phyloP scores from a whole-genome alignment of 2,888 invertebrate species.

The Neria commutata region DNA sequence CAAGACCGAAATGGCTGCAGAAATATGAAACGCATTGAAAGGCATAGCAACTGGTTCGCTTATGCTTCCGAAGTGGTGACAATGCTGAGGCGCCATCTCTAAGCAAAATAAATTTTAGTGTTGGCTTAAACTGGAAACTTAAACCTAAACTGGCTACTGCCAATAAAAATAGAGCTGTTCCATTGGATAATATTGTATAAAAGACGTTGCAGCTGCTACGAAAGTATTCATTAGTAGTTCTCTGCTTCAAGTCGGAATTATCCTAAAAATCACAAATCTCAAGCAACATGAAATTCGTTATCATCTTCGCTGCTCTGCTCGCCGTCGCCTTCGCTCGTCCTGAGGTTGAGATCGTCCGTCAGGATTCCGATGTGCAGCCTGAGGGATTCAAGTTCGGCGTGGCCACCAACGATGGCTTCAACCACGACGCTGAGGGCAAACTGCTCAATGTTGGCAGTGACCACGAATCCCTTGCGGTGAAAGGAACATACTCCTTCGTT shows the following conservation, averaged over 20 bases:
- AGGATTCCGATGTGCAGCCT: conserved; percentile 63
- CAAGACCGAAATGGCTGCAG: too few relatives aligned
- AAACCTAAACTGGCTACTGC: too few relatives aligned
- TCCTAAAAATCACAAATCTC: background rate
- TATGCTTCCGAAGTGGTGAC: too few relatives aligned
- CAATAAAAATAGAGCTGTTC: too few relatives aligned
- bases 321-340: conserved; percentile 44
- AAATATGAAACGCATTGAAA: too few relatives aligned
- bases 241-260: background rate
- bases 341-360: conserved; percentile 63
- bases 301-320: conserved; percentile 52
- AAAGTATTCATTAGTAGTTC: background rate
- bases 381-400: conserved; percentile 33
- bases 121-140: too few relatives aligned
- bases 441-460: conserved; percentile 31
- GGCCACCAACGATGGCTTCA: conserved; percentile 43
- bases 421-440: conserved; percentile 33
- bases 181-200: too few relatives aligned
- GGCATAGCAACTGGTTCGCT: too few relatives aligned
- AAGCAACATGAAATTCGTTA: conserved; percentile 46
- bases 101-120: too few relatives aligned
- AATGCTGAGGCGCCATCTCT: too few relatives aligned
- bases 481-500: conserved; percentile 35
- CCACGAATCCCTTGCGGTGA: conserved; percentile 35
- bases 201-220: background rate